Conservation (phyloP, 2,888 invertebrate species). For the Pammene aurita region DNA sequence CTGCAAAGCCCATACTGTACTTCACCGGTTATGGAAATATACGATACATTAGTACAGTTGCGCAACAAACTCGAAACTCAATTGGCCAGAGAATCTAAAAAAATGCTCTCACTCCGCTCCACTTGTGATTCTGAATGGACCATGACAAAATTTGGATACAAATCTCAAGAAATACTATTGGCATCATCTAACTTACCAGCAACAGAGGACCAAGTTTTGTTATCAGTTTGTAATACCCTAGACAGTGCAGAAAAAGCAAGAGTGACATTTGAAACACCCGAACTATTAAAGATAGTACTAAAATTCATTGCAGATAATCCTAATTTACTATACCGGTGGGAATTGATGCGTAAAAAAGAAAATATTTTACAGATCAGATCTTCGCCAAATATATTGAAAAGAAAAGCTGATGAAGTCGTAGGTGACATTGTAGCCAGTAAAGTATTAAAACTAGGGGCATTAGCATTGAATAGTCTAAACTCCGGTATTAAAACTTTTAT, state of each 20-base stretch:
- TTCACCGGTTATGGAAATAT: conserved; percentile 63
- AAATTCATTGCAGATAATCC: conserved; percentile 46
- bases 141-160: conserved; percentile 36
- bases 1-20: conserved; percentile 43
- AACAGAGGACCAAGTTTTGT: neutral
- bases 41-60: conserved; percentile 53
- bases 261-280: conserved; percentile 27
- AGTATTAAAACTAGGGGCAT: conserved; percentile 29
- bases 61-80: conserved; percentile 22
- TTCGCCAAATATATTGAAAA: conserved; percentile 14
- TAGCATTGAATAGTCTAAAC: conserved; percentile 19
- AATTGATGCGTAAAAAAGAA: neutral
- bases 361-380: neutral
- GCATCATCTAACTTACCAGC: neutral
- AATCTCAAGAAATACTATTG: conserved; percentile 19
- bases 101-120: neutral
- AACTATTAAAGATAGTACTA: conserved; percentile 41
- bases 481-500: neutral
- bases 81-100: conserved; percentile 5
- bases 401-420: conserved; percentile 10
- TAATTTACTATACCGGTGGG: conserved; percentile 13
- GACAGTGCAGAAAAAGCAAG: neutral
- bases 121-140: conserved; percentile 43
- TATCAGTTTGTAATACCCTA: neutral
- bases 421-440: conserved; percentile 5